Base-by-base conservation (phyloP, 2,888 invertebrate species). In the Leucophenga maculata region DNA sequence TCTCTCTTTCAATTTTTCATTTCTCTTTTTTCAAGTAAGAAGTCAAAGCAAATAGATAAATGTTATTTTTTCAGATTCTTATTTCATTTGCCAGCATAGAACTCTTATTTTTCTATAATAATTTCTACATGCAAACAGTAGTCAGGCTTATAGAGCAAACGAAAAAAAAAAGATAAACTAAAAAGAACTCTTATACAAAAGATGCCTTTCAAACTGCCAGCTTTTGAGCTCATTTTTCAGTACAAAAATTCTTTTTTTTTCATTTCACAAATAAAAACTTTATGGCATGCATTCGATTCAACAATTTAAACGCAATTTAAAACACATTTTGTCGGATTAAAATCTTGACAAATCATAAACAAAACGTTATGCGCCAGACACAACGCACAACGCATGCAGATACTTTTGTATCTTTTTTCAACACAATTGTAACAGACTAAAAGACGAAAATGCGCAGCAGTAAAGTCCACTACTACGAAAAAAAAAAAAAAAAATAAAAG, bases 331-430 rank as follows among this genome's bases (percentile, higher is more conserved):
- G 71, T 69, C 69, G 72, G 71, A 72, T 72, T 73, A 74, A 78
- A 71, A 77, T 83, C 82, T 78, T 78, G 81, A 83, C 80, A 81
- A 83, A 79, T 81, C 82, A 78, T 79, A 83, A 81, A 80, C 80
- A 82, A 78, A 81, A 79, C 72, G 79, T 67, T 48, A 52, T 16
- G 46, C 44, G 71, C 75, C 70, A 71, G 72, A 67, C 65, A 69
- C 59, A 67, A 67, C 65, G 68, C 59, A 67, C 71, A 68, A 67
- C 73, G 74, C 73, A 74, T 74, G 76, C 76, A 66, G 70, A 71
- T 73, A 75, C 75, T 73, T 75, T 76, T 75, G 74, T 75, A 71
- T 68, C 71, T 60, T 50, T 67, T 52, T n/a, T 16, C 18, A 64
- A 64, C 46, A 48, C 39, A 14, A n/a, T 31, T 18, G n/a, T 31